A percentile compares a stretch with the other conserved stretches of the same genome.
Conservation (phyloP, 2,797 vertebrate genomes). For the Discoglossus pictus region DNA sequence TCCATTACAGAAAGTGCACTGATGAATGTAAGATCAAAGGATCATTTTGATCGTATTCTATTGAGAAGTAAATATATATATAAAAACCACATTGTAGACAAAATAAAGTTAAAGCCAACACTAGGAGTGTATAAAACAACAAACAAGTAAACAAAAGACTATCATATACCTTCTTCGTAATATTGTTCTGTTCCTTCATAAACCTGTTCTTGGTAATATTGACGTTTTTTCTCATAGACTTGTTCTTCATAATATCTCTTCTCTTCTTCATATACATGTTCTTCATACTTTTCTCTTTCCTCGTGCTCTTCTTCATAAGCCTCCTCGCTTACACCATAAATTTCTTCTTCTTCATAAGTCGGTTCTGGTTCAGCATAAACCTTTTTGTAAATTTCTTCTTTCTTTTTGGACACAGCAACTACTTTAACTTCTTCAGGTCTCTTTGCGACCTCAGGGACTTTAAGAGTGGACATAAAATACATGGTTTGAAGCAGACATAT, state of each 20-base stretch:
- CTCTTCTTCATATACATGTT: constrained; percentile 67
- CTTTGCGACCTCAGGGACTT: constrained; percentile 79
- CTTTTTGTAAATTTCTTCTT: constrained; percentile 61
- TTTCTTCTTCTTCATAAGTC: constrained; percentile 59
- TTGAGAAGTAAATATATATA: background rate
- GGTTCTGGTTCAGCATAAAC: constrained; percentile 46
- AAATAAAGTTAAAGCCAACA: background rate
- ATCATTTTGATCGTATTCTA: too few relatives aligned
- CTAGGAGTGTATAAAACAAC: too few relatives aligned
- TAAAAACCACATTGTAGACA: constrained; percentile 3
- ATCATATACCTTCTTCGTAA: constrained; percentile 66
- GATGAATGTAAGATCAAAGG: too few relatives aligned
- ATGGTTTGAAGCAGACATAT: background rate
- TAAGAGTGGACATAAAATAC: constrained; percentile 54
- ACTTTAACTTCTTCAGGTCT: constrained; percentile 72
- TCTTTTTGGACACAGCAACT: constrained; percentile 66
- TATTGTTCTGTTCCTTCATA: constrained; percentile 47
- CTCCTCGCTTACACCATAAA: constrained; percentile 60
- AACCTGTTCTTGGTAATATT: constrained; percentile 63
- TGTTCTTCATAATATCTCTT: constrained; percentile 72
- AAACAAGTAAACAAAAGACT: background rate
- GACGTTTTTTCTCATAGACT: constrained; percentile 71
- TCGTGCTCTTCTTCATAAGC: constrained; percentile 59
- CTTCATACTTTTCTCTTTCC: constrained; percentile 64
- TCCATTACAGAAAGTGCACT: too few relatives aligned